Evolutionary conservation across 2,888 invertebrate species (phyloP).

Genomic region (Apantesis nais): DNA sequence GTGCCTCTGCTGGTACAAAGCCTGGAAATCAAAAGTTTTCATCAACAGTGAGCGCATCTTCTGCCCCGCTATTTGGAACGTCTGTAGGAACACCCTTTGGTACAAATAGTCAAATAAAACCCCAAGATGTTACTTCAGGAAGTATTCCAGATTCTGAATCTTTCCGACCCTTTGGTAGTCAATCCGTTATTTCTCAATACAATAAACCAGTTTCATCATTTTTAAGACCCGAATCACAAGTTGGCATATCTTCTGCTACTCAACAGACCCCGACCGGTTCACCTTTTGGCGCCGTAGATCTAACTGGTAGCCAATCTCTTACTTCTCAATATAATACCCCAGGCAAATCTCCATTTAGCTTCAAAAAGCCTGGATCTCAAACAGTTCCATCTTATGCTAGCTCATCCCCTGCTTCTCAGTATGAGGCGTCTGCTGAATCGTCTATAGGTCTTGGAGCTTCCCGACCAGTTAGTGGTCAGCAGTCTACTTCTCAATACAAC

Average conservation of each 20-base stretch:
- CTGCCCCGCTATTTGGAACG: background rate
- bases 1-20: background rate
- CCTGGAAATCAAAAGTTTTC: background rate
- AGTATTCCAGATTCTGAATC: background rate
- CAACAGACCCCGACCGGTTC: background rate
- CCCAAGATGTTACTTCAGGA: background rate
- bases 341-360: constrained; percentile 20
- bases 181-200: constrained; percentile 28
- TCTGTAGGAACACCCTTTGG: background rate
- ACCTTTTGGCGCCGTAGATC: background rate
- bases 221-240: background rate
- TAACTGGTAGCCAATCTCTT: constrained; percentile 13
- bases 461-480: background rate
- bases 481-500: constrained; percentile 5
- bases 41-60: background rate
- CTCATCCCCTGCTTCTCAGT: constrained; percentile 18
- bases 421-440: constrained; percentile 26
- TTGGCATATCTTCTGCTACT: background rate
- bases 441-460: constrained; percentile 15
- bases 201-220: constrained; percentile 25
- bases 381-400: constrained; percentile 17
- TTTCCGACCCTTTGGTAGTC: constrained; percentile 12
- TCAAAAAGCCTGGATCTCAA: constrained; percentile 32
- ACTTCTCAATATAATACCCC: constrained; percentile 18
- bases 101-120: background rate